phyloP scores from a whole-genome alignment of 2,113 vertebrate species.

The Mustela lutreola region DNA sequence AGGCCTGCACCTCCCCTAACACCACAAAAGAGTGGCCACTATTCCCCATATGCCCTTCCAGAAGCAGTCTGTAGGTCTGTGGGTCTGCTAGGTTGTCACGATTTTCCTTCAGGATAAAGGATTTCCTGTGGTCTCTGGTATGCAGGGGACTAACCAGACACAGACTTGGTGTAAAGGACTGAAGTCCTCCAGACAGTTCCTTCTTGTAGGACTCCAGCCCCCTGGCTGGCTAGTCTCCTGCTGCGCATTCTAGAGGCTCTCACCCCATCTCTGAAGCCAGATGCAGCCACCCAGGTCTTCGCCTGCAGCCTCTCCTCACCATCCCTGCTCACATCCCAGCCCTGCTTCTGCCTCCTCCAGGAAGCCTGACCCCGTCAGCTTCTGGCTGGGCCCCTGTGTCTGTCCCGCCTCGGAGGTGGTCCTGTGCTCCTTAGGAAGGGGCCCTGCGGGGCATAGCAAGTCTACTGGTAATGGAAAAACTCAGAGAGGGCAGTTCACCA shows the following conservation, averaged over 20 bases:
- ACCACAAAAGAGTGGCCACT: no score
- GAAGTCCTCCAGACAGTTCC: background rate
- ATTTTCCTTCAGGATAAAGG: background rate
- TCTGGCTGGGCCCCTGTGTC: background rate
- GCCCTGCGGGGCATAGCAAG: background rate
- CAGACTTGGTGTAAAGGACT: no score
- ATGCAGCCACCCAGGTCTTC: background rate
- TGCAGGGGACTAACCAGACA: background rate
- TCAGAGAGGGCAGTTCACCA: background rate
- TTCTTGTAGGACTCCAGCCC: background rate
- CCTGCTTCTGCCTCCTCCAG: background rate
- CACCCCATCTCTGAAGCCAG: background rate
- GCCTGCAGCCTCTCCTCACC: no score
- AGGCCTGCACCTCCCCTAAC: background rate
- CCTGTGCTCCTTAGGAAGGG: background rate
- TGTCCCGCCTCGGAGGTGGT: background rate
- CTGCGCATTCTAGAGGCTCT: background rate
- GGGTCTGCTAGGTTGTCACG: background rate
- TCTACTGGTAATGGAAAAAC: background rate
- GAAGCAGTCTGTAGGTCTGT: rapidly evolving
- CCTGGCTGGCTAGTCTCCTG: background rate
- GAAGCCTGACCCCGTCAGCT: background rate
- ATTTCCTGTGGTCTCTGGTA: background rate
- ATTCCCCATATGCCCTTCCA: background rate
- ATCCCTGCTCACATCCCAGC: background rate